Evolutionary conservation across 1,140 invertebrate species (phyloP).

Genomic region (Drosophila arawakana): DNA sequence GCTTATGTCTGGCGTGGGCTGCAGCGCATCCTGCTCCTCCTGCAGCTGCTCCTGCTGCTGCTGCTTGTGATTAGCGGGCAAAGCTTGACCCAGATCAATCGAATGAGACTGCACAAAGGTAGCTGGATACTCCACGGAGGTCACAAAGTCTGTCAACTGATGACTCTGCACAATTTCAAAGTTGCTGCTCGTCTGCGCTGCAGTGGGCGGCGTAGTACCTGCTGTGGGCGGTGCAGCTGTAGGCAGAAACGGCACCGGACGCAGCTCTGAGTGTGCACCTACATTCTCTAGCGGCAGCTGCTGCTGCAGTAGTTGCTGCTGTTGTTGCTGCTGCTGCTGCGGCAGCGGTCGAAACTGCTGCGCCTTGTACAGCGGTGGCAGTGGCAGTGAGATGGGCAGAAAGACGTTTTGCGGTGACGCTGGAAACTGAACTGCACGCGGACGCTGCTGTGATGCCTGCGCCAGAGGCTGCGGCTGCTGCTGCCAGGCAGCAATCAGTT

Average conservation of each 20-base stretch:
- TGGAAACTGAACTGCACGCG: slow-evolving; percentile 72
- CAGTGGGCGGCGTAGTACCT: slow-evolving; percentile 25
- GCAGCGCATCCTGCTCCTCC: slow-evolving; percentile 1
- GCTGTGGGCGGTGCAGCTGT: slow-evolving; percentile 29
- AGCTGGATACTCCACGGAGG: slow-evolving; percentile 88
- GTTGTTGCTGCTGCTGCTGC: slow-evolving; percentile 35
- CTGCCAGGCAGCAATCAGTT: slow-evolving; percentile 69
- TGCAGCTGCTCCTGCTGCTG: slow-evolving; percentile 9
- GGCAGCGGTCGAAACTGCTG: slow-evolving; percentile 84
- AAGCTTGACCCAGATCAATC: slow-evolving; percentile 84
- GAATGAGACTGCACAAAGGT: slow-evolving; percentile 87
- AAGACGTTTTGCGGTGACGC: slow-evolving; percentile 49
- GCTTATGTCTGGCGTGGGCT: slow-evolving; percentile 42
- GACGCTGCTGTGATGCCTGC: slow-evolving; percentile 67
- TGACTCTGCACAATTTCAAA: slow-evolving; percentile 87
- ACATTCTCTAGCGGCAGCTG: slow-evolving; percentile 57
- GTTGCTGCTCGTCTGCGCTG: slow-evolving; percentile 44
- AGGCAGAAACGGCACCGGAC: slow-evolving; percentile 48
- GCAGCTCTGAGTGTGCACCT: slow-evolving; percentile 73
- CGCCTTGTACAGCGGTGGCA: slow-evolving; percentile 87
- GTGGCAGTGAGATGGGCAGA: slow-evolving; percentile 85
- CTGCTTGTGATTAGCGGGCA: slow-evolving; percentile 25
- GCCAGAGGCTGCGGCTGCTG: slow-evolving; percentile 43
- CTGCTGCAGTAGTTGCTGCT: slow-evolving; percentile 12
- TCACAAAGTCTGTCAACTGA: slow-evolving; percentile 87